Evolutionary conservation across 2,797 vertebrate genomes (phyloP).

Genomic region (Acropternis orthonyx): DNA sequence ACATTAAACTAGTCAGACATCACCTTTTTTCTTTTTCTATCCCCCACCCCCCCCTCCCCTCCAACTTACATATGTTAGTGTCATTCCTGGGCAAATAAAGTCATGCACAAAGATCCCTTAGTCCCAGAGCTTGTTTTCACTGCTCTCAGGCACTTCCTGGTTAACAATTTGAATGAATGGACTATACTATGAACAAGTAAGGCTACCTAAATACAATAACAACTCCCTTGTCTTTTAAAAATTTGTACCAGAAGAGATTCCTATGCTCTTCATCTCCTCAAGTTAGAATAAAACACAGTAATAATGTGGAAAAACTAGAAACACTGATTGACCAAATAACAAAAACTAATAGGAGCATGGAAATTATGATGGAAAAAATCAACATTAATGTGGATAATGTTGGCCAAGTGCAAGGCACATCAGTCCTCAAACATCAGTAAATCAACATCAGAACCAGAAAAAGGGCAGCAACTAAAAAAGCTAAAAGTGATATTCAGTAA

Average conservation of each 20-base stretch:
- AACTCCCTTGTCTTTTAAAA: background rate
- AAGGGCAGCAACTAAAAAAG: background rate
- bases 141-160: background rate
- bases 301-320: background rate
- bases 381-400: background rate
- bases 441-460: background rate
- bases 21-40: background rate
- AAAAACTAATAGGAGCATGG: background rate
- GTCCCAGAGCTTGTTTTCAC: background rate
- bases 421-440: background rate
- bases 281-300: background rate
- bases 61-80: background rate
- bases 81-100: background rate
- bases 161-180: background rate
- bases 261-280: background rate
- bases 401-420: background rate
- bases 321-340: background rate
- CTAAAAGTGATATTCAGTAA: background rate
- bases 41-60: no score
- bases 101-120: background rate
- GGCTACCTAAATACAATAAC: background rate
- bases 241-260: background rate
- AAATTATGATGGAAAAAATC: background rate
- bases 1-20: background rate
- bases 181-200: background rate